These are phyloP conservation scores for Nothobranchius furzeri DNA, from an alignment of 2,113 vertebrate species.

Conservation along the genomic window DNA sequence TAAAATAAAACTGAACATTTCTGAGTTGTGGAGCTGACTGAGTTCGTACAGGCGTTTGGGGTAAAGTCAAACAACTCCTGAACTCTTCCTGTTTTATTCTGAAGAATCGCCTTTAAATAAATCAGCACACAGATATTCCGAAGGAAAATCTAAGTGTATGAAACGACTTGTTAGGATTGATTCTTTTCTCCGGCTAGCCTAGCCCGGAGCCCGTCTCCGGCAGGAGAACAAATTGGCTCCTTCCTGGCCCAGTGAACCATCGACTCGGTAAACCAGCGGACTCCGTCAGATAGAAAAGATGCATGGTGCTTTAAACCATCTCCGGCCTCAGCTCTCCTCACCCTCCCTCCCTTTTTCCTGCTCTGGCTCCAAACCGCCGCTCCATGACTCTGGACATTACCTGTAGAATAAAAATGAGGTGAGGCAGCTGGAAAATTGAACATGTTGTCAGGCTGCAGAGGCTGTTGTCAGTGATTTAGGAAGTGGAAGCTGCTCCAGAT, in stretches of 20 bases:
- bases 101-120: background rate
- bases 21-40: no score
- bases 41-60: no score
- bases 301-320: constrained; percentile 56
- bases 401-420: constrained; percentile 67
- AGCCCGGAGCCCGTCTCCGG: constrained; percentile 29
- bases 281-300: constrained; percentile 65
- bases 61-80: no score
- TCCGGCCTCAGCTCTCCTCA: constrained; percentile 22
- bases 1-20: no score
- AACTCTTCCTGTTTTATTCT: no score
- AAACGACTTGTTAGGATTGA: constrained; percentile 47
- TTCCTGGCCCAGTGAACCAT: constrained; percentile 68
- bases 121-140: background rate
- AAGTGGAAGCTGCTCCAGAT: constrained; percentile 37
- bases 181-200: constrained; percentile 21
- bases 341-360: constrained; percentile 11
- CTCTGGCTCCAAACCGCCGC: constrained; percentile 46
- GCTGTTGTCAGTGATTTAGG: constrained; percentile 61
- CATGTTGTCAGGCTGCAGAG: constrained; percentile 56
- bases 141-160: constrained; percentile 36
- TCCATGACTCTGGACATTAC: constrained; percentile 62
- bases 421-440: constrained; percentile 66
- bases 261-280: constrained; percentile 60
- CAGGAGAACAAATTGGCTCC: constrained; percentile 62